phyloP scores from a whole-genome alignment of 2,113 vertebrate species.

The Microcebus ravelobensis region DNA sequence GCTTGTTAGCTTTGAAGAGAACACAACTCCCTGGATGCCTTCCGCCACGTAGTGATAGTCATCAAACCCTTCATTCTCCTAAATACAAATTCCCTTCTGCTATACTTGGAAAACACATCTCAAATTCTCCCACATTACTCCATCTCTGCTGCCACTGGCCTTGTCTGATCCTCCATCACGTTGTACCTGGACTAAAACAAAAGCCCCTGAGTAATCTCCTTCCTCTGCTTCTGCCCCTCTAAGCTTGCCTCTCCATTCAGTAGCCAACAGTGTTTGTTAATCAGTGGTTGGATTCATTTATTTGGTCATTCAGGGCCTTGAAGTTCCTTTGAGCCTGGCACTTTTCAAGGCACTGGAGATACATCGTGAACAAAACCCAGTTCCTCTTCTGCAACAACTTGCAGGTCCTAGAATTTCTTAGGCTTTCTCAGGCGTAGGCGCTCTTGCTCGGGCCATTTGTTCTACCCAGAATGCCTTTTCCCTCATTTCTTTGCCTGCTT shows the following conservation, averaged over 20 bases:
- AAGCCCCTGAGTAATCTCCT: not conserved
- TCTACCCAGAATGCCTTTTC: not conserved
- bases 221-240: not conserved
- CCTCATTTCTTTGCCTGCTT: not conserved
- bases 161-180: not conserved
- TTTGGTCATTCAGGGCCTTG: not conserved
- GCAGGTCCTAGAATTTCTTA: not conserved
- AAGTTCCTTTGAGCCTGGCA: not conserved
- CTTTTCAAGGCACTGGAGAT: not conserved
- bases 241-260: not conserved
- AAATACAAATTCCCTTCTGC: not conserved
- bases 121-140: not conserved
- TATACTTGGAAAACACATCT: not conserved
- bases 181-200: not conserved
- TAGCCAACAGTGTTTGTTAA: not conserved
- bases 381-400: not conserved
- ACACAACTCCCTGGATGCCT: not conserved
- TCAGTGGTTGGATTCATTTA: not conserved
- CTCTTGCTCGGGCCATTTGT: not conserved
- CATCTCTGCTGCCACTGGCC: not conserved
- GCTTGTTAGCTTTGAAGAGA: not conserved
- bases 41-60: not conserved
- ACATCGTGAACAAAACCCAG: not conserved
- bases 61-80: not conserved
- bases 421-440: not conserved